These are phyloP conservation scores for Melanargia galathea DNA, from an alignment of 2,888 invertebrate genomes.

Conservation along the genomic window DNA sequence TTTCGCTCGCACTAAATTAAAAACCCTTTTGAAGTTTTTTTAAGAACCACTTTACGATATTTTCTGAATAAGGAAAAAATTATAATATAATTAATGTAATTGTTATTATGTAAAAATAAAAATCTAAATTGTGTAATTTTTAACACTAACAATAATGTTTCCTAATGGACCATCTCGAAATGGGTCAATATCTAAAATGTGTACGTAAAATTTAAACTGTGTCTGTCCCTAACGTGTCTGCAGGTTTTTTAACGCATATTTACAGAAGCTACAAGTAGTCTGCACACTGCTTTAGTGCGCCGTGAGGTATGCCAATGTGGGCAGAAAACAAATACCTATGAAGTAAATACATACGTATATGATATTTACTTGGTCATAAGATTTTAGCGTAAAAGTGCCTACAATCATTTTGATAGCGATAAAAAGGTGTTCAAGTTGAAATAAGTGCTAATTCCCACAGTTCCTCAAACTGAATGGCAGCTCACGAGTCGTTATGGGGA, in stretches of 20 bases:
- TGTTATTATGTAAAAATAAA: neutral
- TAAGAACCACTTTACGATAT: no score
- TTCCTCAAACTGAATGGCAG: neutral
- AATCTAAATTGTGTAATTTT: no score
- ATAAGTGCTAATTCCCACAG: neutral
- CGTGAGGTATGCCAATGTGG: neutral
- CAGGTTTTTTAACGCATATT: neutral
- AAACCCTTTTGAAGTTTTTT: no score
- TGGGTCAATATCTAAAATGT: no score
- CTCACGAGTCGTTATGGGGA: no score
- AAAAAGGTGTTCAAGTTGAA: neutral
- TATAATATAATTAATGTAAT: no score
- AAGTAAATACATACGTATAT: neutral
- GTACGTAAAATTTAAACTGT: no score
- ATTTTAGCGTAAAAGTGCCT: neutral
- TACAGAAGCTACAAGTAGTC: neutral
- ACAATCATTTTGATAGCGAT: neutral
- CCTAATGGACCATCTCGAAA: no score
- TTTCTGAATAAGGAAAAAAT: no score
- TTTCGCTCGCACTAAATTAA: no score
- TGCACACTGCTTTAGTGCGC: neutral
- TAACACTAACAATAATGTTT: no score
- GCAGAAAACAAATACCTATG: constrained; percentile 4
- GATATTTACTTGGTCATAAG: constrained; percentile 2
- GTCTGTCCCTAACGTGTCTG: no score